Conservation (phyloP, 2,113 vertebrate species). For the Anser cygnoides region DNA sequence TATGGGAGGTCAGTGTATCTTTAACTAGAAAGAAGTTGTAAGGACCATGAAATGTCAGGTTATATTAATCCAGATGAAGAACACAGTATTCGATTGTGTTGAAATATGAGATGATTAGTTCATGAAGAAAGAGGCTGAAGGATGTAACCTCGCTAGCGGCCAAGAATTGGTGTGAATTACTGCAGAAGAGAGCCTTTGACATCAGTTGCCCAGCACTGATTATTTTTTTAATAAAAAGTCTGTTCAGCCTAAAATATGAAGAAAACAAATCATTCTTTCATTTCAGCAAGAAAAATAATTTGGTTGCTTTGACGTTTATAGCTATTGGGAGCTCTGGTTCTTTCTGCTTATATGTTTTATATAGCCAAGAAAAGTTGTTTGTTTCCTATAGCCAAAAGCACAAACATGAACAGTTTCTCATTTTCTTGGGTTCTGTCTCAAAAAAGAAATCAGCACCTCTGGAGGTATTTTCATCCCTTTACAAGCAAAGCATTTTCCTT, state of each 20-base stretch:
- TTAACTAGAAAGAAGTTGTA: slow-evolving; percentile 48
- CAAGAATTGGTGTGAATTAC: slow-evolving; percentile 8
- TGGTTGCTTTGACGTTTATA: not conserved
- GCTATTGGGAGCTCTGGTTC: not conserved
- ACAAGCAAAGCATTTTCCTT: not conserved
- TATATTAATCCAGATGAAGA: slow-evolving; percentile 37
- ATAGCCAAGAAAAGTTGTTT: not conserved
- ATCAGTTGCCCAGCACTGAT: not conserved
- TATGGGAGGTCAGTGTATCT: slow-evolving; percentile 22
- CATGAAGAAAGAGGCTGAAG: slow-evolving; percentile 68
- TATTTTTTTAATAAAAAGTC: not conserved
- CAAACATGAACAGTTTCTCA: not conserved
- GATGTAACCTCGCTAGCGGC: slow-evolving; percentile 16
- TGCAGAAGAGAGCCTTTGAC: not conserved
- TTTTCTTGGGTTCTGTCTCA: not conserved
- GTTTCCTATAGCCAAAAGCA: not conserved
- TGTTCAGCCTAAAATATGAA: not conserved
- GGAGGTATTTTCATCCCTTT: not conserved
- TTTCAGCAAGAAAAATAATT: not conserved
- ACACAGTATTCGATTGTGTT: slow-evolving; percentile 84
- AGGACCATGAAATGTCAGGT: slow-evolving; percentile 64
- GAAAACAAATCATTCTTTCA: not conserved
- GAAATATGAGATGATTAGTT: slow-evolving; percentile 81
- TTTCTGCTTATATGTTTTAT: not conserved
- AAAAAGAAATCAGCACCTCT: not conserved